Conservation (phyloP, 1,140 invertebrate genomes). For the Apocrypta bakeri region DNA sequence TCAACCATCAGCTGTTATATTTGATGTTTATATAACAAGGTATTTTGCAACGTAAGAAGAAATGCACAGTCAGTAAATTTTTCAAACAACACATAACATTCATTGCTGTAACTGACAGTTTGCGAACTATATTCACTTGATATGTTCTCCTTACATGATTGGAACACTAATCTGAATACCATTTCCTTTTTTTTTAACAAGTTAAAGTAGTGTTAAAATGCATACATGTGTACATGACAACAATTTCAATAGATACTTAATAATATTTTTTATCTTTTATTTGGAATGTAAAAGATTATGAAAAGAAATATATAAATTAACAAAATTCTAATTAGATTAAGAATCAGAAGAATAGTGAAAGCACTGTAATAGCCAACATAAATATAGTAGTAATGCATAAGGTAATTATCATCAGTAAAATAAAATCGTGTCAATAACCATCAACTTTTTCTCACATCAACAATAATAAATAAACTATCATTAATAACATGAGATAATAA, state of each 20-base stretch:
- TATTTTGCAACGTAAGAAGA: constrained; percentile 36
- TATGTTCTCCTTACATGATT: constrained; percentile 1
- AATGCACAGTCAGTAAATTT: constrained; percentile 22
- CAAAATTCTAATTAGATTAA: no score
- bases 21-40: constrained; percentile 41
- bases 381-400: no score
- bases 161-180: constrained; percentile 32
- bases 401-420: no score
- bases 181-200: not conserved
- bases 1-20: not conserved
- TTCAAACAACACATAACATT: not conserved
- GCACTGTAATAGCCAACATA: no score
- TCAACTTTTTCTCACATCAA: no score
- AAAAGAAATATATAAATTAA: no score
- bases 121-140: not conserved
- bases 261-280: not conserved
- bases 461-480: no score
- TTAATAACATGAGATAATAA: no score
- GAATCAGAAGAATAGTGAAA: no score
- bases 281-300: no score
- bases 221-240: not conserved
- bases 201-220: not conserved
- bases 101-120: not conserved
- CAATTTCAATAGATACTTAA: not conserved
- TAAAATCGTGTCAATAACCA: no score